A percentile compares a stretch with the other conserved stretches of the same genome.
phyloP scores from a whole-genome alignment of 2,888 invertebrate species.

The Eurois occulta region DNA sequence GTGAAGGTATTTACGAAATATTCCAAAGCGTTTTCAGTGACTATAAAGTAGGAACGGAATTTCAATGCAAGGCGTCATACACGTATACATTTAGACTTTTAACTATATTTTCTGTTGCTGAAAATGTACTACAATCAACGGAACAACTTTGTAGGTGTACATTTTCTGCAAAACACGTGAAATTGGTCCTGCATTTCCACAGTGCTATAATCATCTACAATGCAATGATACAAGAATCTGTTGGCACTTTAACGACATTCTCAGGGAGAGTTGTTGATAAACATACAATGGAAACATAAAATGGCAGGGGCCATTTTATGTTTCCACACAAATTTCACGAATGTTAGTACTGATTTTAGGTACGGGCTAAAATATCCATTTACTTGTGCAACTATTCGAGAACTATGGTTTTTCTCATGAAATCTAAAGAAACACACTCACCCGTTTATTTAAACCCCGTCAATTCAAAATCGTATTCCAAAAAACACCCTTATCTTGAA shows the following conservation, averaged over 20 bases:
- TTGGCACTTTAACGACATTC: neutral
- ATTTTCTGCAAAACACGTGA: neutral
- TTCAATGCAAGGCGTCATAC: neutral
- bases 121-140: neutral
- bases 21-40: neutral
- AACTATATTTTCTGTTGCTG: neutral
- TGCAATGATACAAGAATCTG: neutral
- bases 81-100: neutral
- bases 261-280: neutral
- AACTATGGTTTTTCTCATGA: neutral
- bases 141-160: neutral
- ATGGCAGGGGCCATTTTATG: too few species aligned
- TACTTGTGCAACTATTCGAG: neutral
- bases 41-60: constrained; percentile 3
- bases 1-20: constrained; percentile 14
- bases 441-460: constrained; percentile 4
- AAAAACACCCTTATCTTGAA: constrained; percentile 56
- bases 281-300: neutral
- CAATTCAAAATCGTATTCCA: constrained; percentile 41
- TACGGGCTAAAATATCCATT: neutral
- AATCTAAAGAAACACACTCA: neutral
- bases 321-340: too few species aligned
- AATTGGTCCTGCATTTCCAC: neutral
- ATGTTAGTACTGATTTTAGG: neutral
- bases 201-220: neutral